Percentiles rank a stretch among this genome's conserved stretches.
phyloP scores from a whole-genome alignment of 2,113 vertebrate species.

The Gambusia affinis region DNA sequence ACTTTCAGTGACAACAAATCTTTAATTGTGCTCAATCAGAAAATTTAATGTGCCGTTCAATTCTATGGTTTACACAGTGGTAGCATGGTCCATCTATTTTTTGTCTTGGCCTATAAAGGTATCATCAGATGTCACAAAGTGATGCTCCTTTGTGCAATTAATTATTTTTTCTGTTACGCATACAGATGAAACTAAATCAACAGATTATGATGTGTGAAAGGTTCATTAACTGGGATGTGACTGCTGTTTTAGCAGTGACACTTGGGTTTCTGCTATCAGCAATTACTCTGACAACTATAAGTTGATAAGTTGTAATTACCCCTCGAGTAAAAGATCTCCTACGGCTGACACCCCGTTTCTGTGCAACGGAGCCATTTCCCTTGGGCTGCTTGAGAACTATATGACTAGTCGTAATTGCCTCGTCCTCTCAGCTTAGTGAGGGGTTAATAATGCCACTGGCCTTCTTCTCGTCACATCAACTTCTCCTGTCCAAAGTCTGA shows the following conservation, averaged over 20 bases:
- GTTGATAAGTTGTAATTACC: conserved; percentile 21
- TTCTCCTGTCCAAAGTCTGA: conserved; percentile 41
- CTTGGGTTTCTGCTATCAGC: neutral
- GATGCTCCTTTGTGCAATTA: neutral
- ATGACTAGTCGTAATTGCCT: conserved; percentile 67
- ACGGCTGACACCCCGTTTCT: neutral
- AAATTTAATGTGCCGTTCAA: neutral
- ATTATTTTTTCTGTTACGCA: neutral
- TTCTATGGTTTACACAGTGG: no score
- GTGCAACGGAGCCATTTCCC: conserved; percentile 21
- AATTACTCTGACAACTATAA: conserved; percentile 4
- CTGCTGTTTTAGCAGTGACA: neutral
- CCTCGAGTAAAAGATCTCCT: neutral
- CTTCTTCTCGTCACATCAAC: conserved; percentile 43
- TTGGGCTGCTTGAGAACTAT: conserved; percentile 52
- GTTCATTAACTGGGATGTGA: neutral
- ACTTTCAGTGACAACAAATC: no score
- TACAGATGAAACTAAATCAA: neutral
- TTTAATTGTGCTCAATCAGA: neutral
- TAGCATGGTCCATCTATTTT: neutral
- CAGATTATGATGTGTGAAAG: neutral
- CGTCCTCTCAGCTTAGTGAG: conserved; percentile 48
- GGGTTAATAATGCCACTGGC: conserved; percentile 67
- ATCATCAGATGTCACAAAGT: neutral
- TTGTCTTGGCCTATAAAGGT: neutral